Evolutionary conservation across 2,797 vertebrate genomes (phyloP).

Genomic region (Lithobates sylvaticus): DNA sequence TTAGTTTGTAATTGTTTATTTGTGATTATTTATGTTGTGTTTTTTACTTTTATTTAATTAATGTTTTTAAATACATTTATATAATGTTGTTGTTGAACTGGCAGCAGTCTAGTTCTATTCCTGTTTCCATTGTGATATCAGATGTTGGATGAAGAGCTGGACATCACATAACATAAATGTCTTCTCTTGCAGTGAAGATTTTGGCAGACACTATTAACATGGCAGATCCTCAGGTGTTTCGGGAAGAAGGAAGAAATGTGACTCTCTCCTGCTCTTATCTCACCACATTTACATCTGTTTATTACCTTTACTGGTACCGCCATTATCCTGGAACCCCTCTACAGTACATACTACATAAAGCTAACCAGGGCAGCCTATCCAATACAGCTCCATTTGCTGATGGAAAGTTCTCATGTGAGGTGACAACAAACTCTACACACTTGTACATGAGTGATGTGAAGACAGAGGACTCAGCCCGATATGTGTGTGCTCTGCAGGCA

Average conservation of each 20-base stretch:
- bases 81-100: too few relatives aligned
- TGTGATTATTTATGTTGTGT: too few relatives aligned
- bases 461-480: slow-evolving; percentile 10
- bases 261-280: neutral
- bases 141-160: neutral
- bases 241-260: neutral
- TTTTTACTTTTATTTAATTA: too few relatives aligned
- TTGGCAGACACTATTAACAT: neutral
- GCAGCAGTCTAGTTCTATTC: too few relatives aligned
- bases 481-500: slow-evolving; percentile 37
- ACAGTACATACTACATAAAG: slow-evolving; percentile 28
- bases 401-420: slow-evolving; percentile 18
- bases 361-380: neutral
- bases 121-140: too few relatives aligned
- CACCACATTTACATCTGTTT: neutral
- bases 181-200: neutral
- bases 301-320: neutral
- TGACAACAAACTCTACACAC: slow-evolving; percentile 19
- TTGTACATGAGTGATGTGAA: slow-evolving; percentile 44
- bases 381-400: neutral
- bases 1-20: too few relatives aligned
- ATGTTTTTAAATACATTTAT: too few relatives aligned
- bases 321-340: neutral
- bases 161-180: neutral
- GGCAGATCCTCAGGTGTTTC: neutral